These are phyloP conservation scores for Pardalotus punctatus DNA, from an alignment of 2,113 vertebrate species.

Conservation along the genomic window DNA sequence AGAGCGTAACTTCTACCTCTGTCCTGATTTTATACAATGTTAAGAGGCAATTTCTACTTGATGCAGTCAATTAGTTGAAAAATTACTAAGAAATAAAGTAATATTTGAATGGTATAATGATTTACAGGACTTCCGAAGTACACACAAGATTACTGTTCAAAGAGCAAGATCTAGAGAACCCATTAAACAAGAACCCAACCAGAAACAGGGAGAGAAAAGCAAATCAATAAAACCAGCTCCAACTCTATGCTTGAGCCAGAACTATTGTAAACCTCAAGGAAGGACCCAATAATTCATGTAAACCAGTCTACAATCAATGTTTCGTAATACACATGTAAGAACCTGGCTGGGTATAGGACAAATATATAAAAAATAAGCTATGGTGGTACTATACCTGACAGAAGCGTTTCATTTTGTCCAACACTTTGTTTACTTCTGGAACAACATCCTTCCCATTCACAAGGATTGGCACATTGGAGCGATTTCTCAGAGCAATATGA, in stretches of 20 bases:
- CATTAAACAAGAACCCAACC: background rate
- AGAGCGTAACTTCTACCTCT: background rate
- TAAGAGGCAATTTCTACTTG: background rate
- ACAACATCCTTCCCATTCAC: conserved; percentile 93
- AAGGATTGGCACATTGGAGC: conserved; percentile 84
- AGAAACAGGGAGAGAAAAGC: background rate
- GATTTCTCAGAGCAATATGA: conserved; percentile 93
- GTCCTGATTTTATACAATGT: background rate
- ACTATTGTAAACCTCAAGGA: background rate
- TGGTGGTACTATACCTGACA: conserved; percentile 79
- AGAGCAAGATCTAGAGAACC: background rate
- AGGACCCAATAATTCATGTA: background rate
- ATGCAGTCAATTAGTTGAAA: background rate
- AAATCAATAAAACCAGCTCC: background rate
- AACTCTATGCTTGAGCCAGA: background rate
- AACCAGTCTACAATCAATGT: background rate
- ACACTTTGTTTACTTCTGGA: conserved; percentile 91
- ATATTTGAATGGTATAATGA: background rate
- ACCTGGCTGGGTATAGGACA: background rate
- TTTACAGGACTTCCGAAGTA: background rate
- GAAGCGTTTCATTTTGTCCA: conserved; percentile 96
- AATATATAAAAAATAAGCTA: background rate
- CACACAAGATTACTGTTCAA: background rate
- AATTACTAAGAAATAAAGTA: background rate
- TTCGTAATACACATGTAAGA: background rate